Percentiles rank a stretch among this genome's conserved stretches.
Evolutionary conservation across 35 echinoderm and acorn worm genomes (phyloP).

Genomic region (Nesometra sesokonis): DNA sequence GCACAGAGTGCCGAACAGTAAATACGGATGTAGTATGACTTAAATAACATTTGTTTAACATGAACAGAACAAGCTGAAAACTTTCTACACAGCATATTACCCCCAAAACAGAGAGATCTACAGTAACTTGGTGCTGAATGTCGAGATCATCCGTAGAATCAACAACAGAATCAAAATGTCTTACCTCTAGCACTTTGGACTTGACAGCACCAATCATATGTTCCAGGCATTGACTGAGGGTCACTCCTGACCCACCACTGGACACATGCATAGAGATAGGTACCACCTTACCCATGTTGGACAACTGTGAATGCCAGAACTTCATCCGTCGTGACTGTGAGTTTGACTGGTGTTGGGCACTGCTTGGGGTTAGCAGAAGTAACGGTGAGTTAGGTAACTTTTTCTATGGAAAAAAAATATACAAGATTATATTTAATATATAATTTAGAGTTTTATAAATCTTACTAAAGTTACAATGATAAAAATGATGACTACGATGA

Average conservation of each 20-base stretch:
- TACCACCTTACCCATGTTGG: slow-evolving; percentile 74
- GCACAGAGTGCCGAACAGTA: too few species aligned
- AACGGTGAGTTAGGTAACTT: slow-evolving; percentile 75
- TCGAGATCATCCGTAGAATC: too few species aligned
- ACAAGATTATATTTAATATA: too few species aligned
- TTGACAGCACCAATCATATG: slow-evolving; percentile 81
- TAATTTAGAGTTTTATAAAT: too few species aligned
- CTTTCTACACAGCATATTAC: too few species aligned
- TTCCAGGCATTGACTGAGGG: slow-evolving; percentile 65
- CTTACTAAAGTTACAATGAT: too few species aligned
- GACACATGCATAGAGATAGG: slow-evolving; percentile 48
- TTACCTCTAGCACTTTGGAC: slow-evolving; percentile 74
- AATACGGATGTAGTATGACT: too few species aligned
- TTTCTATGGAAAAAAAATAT: slow-evolving; percentile 31
- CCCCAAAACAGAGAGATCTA: neutral
- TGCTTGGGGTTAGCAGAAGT: slow-evolving; percentile 57
- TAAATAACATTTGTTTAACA: neutral
- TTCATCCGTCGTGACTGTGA: slow-evolving; percentile 49
- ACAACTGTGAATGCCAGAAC: slow-evolving; percentile 79
- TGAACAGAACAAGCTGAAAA: too few species aligned
- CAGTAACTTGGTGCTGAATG: too few species aligned
- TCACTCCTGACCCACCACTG: slow-evolving; percentile 40
- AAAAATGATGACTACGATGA: too few species aligned
- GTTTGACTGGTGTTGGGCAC: slow-evolving; percentile 31
- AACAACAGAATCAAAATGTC: neutral